Conservation (phyloP, 2,888 invertebrate species). For the Odontothrips loti region DNA sequence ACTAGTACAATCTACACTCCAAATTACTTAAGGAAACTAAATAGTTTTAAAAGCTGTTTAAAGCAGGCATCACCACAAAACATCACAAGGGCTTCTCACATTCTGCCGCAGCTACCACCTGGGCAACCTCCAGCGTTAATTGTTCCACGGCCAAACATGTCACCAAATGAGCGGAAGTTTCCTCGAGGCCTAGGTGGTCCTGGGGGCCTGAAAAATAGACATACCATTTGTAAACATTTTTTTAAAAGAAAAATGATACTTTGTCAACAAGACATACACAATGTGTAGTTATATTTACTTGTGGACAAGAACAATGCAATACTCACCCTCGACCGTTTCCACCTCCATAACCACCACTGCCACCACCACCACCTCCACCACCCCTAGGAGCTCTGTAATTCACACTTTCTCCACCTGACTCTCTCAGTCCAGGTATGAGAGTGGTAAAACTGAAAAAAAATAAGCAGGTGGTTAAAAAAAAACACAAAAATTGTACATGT, state of each 20-base stretch:
- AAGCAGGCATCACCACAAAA: neutral
- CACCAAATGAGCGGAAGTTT: slow-evolving; percentile 13
- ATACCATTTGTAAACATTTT: neutral
- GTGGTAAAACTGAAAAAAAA: neutral
- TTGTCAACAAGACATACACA: neutral
- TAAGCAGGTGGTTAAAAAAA: neutral
- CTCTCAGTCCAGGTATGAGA: neutral
- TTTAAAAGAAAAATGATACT: neutral
- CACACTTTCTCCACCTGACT: neutral
- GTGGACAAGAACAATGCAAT: neutral
- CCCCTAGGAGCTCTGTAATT: neutral
- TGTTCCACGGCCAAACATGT: neutral
- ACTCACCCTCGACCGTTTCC: neutral
- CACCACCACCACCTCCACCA: neutral
- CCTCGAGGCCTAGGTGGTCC: neutral
- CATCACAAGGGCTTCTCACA: neutral
- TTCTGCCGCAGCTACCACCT: neutral
- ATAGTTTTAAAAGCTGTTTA: neutral
- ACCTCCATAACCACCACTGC: slow-evolving; percentile 1
- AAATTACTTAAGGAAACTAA: no score
- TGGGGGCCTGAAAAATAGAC: neutral
- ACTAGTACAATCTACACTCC: no score
- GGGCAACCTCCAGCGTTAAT: neutral
- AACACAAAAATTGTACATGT: neutral
- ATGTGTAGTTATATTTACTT: neutral